Base-by-base conservation (phyloP, 2,113 vertebrate genomes). In the Pteropus alecto region DNA sequence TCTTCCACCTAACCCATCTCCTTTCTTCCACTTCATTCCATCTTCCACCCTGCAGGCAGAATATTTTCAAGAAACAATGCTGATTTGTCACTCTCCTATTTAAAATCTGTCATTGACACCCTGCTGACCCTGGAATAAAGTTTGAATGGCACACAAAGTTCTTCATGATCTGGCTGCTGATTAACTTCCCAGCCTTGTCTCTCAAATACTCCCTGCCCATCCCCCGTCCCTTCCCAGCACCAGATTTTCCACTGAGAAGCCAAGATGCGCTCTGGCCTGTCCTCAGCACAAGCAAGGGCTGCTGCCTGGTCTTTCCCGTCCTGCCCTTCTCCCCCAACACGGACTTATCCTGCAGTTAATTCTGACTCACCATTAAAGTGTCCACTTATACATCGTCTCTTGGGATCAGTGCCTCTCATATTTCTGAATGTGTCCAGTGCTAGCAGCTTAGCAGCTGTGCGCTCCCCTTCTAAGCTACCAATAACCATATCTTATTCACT, bases 81-180 rank as follows among this genome's bases (percentile, higher is more conserved):
- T 94, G 81, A 88, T 63, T 70, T 67, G 41, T 86, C 71, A 86
- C 61, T 93, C 46, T 96, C 73, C 87, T 91, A 94, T 76, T 96
- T 83, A 88, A 96, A 90, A 33, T 70, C 46, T 24, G 90, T 95
- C 81, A 28, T 16, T 84, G 68, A 78, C 85, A 78, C 41, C 30
- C 16, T 60, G 6, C 56, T 76, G 67, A 35, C n/a, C 35, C 41
- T 38, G 41, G 56, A 82, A 93, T 81, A 85, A 87, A 67, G 26
- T 71, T 1, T 96, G 43, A 76, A 94, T 61, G 83, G 26, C 14
- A 79, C 30, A 84, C 16, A 65, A 77, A 77, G 35, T 90, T 91
- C 58, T 70, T 43, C n/a, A 12, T 73, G 77, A 82, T n/a, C 71
- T 93, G 77, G 48, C 51, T 93, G 58, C 83, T 71, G 15, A 73